Base-by-base conservation (phyloP, 2,797 vertebrate species). In the Picus viridis region DNA sequence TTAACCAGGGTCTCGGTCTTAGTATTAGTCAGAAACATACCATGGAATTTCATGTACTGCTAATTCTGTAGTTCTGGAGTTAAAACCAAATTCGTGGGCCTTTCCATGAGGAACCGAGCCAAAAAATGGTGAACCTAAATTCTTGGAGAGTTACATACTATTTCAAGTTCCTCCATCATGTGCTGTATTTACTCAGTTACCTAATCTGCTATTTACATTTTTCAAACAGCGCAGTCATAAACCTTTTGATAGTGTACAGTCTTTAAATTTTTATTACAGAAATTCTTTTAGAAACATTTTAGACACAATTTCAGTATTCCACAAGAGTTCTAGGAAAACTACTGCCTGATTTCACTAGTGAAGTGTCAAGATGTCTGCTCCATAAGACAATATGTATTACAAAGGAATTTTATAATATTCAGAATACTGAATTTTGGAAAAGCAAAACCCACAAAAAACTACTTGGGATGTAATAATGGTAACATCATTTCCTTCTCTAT, bases 181-280 rank as follows among this genome's bases (percentile, higher is more conserved):
- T 94, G 88, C 86, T 95, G 39, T 96, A 97, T 97, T 96, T 97
- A 97, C 96, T 97, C 29, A 78, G 71, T 93, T 93, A 88, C 92
- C 83, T 96, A 59, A 85, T 84, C 34, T 54, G 58, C 45, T 96
- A 97, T 97, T 94, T 97, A 97, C 96, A 97, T 79, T 96, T 93
- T 93, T 85, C 91, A 94, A 96, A 96, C 79, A 92, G 58, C 83
- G 68, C 47, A 90, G 70, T 86, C 77, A 91, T 91, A 98, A 98
- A 98, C 96, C 94, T 97, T 95, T 94, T 96, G 45, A 68, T 86
- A 94, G 97, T 98, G 97, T 98, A 99, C 98, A 98, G 77, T 97
- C 97, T 87, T 91, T 73, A 86, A 64, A 91, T 96, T 97, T 95
- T 90, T 92, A 83, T 98, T 97, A 97, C 96, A 96, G 93, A 97